phyloP scores from a whole-genome alignment of 1,140 invertebrate species.

The Andricus grossulariae region DNA sequence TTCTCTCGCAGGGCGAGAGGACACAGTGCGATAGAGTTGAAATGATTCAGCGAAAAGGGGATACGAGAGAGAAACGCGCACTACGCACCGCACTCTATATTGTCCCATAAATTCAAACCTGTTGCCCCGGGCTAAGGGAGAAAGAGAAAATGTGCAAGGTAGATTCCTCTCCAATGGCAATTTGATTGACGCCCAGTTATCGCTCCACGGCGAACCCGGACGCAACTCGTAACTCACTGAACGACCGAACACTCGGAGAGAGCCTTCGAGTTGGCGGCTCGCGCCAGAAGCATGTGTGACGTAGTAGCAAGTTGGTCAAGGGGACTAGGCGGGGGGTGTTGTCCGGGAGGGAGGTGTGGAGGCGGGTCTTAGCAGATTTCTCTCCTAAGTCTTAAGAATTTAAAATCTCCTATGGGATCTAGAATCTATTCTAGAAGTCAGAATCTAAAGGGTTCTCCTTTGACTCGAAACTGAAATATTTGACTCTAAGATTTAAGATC shows the following conservation, averaged over 20 bases:
- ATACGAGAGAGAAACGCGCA: conserved; percentile 66
- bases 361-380: conserved; percentile 63
- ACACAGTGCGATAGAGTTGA: conserved; percentile 44
- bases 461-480: not conserved
- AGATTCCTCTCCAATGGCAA: conserved; percentile 57
- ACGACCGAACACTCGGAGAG: conserved; percentile 49
- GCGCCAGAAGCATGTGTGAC: conserved; percentile 67
- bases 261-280: conserved; percentile 60
- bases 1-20: conserved; percentile 57
- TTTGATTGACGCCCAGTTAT: conserved; percentile 64
- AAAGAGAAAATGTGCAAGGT: conserved; percentile 43
- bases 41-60: conserved; percentile 47
- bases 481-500: too few relatives aligned
- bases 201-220: conserved; percentile 62
- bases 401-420: too few relatives aligned
- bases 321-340: conserved; percentile 51
- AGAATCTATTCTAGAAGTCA: not conserved
- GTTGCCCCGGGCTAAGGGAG: conserved; percentile 67
- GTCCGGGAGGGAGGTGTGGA: conserved; percentile 44
- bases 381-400: not conserved
- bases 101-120: conserved; percentile 77
- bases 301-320: conserved; percentile 63
- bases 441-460: not conserved
- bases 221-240: conserved; percentile 69
- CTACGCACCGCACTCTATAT: conserved; percentile 73